Evolutionary conservation across 2,797 vertebrate genomes (phyloP), one percentile per base, ranked within the genome.

Genomic region (Psittacula echo): DNA sequence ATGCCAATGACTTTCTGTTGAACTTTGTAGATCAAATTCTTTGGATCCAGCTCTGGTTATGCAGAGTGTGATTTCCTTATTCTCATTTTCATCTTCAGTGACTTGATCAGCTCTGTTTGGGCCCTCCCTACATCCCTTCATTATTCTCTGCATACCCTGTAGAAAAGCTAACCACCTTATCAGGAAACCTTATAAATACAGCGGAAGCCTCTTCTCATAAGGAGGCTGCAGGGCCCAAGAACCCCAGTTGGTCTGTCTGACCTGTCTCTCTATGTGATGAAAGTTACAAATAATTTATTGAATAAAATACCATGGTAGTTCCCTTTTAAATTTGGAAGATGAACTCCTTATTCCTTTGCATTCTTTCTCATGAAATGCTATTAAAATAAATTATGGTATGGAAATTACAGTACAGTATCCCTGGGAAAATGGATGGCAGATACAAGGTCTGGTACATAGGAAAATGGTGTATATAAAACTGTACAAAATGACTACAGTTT

Each of bases 181-280:
- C 10, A 47, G 27, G 8, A 82, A 5, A 11, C 23, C 3, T 72
- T 21, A 37, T 17, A 41, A 66, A 51, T 8, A 18, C 1, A 66
- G 20, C 6, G 58, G 54, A 65, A 53, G 29, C 10, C 5, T n/a
- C 7, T 80, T 80, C 60, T 62, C 20, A 16, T 17, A 18, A 53
- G 64, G 20, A 75, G 20, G n/a, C 9, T 41, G 12, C 22, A 58
- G 41, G 26, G 1, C 8, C 27, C 16, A 39, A n/a, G 32, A 7
- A 73, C 2, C 23, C n/a, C 13, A 41, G 27, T 4, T 1, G 0
- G 21, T 7, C 8, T 65, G 4, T 26, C 12, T 34, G 61, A 53
- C 4, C 42, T 41, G 2, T 60, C 26, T 21, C 7, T 39, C 51
- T 42, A 1, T 4, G 15, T 75, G 19, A 6, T 23, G 15, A 6